Evolutionary conservation across 2,888 invertebrate genomes (phyloP).

Genomic region (Parasteatoda lunata): DNA sequence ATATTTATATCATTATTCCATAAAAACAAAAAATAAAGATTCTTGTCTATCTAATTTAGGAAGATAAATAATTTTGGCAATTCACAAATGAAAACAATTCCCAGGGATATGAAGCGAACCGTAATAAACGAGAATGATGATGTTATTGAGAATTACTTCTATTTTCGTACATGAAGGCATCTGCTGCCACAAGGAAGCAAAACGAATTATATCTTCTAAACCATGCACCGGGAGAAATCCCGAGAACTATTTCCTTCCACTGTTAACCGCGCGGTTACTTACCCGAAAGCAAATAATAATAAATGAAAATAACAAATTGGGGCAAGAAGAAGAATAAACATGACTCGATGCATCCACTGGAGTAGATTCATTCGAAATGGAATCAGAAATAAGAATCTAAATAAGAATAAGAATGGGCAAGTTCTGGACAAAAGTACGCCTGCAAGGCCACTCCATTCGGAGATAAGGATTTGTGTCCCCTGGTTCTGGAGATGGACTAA

Average conservation of each 20-base stretch:
- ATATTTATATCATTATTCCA: too few species aligned
- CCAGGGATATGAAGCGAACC: neutral
- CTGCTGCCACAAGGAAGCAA: neutral
- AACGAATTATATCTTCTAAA: neutral
- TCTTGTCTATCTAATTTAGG: too few species aligned
- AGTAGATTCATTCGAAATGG: conserved; percentile 15
- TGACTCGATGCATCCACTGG: neutral
- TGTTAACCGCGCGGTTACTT: neutral
- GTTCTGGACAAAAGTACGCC: conserved; percentile 23
- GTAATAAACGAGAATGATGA: neutral
- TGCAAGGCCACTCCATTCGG: conserved; percentile 1
- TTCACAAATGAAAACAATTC: neutral
- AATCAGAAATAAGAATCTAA: conserved; percentile 28
- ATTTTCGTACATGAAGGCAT: neutral
- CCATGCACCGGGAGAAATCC: neutral
- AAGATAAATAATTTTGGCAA: too few species aligned
- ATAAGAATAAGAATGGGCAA: conserved; percentile 26
- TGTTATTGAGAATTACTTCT: neutral
- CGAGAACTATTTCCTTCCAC: neutral
- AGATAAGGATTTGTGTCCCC: neutral
- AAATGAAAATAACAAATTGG: neutral
- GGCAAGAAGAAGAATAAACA: conserved; percentile 1
- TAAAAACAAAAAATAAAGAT: too few species aligned
- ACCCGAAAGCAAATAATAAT: neutral
- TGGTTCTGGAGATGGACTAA: too few species aligned